phyloP scores from a whole-genome alignment of 1,140 invertebrate species.

The Augochlora pura region DNA sequence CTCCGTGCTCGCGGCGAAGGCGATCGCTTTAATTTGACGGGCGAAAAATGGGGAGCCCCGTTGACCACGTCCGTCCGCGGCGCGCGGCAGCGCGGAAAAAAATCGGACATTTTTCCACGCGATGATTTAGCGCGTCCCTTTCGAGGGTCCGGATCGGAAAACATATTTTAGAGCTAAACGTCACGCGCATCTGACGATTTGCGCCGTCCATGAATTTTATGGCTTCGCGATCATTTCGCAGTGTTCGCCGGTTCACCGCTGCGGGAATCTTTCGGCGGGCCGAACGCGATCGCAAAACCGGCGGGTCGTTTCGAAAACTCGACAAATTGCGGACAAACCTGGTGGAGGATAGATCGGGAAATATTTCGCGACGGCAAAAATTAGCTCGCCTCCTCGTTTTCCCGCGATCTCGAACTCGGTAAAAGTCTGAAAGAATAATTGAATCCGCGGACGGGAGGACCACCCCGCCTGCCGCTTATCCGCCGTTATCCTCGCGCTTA shows the following conservation, averaged over 20 bases:
- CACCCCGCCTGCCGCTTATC: conserved; percentile 17
- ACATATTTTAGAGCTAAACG: conserved; percentile 42
- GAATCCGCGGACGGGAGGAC: conserved; percentile 36
- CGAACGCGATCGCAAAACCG: no score
- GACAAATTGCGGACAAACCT: no score
- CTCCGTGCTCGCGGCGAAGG: no score
- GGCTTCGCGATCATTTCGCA: conserved; percentile 20
- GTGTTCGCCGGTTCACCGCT: neutral
- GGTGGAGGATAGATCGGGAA: no score
- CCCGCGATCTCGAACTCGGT: conserved; percentile 14
- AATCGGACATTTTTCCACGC: conserved; percentile 34
- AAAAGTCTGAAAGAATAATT: conserved; percentile 54
- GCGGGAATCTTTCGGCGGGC: neutral
- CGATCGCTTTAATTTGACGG: conserved; percentile 21
- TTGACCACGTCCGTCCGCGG: conserved; percentile 22
- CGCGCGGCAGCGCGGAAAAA: neutral
- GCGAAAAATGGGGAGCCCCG: conserved; percentile 33
- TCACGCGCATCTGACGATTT: conserved; percentile 40
- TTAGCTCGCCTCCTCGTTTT: neutral
- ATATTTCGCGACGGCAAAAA: no score
- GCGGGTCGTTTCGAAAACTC: no score
- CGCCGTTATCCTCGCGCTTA: conserved; percentile 35
- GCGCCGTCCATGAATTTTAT: conserved; percentile 34
- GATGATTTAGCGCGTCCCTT: conserved; percentile 46
- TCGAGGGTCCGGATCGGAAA: conserved; percentile 39